Evolutionary conservation across 2,888 invertebrate genomes (phyloP).

Genomic region (Holacanthella duospinosa): DNA sequence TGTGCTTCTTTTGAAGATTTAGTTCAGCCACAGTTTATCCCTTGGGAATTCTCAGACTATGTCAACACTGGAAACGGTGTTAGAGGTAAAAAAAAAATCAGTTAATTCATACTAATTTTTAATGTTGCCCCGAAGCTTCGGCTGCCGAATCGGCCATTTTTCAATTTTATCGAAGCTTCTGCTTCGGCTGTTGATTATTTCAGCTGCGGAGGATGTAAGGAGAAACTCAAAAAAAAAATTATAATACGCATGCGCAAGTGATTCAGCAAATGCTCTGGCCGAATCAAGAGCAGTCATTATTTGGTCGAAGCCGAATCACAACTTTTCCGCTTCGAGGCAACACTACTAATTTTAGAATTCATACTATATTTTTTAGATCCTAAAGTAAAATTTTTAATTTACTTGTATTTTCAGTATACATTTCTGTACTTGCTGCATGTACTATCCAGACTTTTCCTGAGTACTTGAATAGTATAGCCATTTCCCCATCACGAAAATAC

Average conservation of each 20-base stretch:
- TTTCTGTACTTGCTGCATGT: conserved; percentile 32
- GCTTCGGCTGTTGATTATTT: no score
- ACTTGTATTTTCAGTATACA: conserved; percentile 22
- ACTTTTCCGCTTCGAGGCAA: no score
- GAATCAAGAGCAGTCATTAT: no score
- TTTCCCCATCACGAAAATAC: conserved; percentile 28
- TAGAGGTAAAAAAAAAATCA: conserved; percentile 20
- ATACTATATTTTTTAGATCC: background rate
- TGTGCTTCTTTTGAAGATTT: conserved; percentile 31
- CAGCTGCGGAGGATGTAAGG: no score
- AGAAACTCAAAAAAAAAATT: no score
- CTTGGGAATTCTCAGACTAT: conserved; percentile 32
- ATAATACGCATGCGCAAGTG: no score
- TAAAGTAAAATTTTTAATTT: background rate
- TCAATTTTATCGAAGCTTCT: no score
- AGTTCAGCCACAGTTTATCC: conserved; percentile 27
- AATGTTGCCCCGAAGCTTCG: no score
- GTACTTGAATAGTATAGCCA: conserved; percentile 22
- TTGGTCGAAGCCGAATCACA: no score
- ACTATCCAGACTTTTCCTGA: conserved; percentile 25
- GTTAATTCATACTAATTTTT: background rate
- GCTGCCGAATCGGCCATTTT: no score
- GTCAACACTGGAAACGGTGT: conserved; percentile 25
- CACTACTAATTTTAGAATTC: no score
- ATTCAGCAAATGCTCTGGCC: no score